These are phyloP conservation scores for Pollimyrus isidori DNA, from an alignment of 2,113 vertebrate genomes.

Conservation along the genomic window DNA sequence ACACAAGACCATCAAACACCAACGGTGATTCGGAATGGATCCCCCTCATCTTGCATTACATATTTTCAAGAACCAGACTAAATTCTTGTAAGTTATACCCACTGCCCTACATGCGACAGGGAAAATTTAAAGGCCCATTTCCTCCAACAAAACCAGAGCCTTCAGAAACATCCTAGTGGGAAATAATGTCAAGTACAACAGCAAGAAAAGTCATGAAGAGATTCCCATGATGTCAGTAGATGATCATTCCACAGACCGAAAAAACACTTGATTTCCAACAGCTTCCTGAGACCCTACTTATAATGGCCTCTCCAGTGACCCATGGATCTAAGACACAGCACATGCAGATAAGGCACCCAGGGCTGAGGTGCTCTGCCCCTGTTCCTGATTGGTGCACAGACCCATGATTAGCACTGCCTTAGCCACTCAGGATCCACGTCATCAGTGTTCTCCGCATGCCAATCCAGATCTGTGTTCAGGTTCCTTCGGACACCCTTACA, in stretches of 20 bases:
- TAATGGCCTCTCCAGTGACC: background rate
- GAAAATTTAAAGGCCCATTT: background rate
- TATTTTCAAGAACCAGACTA: background rate
- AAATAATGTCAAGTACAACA: background rate
- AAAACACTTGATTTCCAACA: background rate
- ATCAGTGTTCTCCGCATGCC: background rate
- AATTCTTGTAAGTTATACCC: background rate
- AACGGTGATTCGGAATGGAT: background rate
- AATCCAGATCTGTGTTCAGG: background rate
- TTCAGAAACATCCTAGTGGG: background rate
- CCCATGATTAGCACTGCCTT: background rate
- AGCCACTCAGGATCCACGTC: background rate
- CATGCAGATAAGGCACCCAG: background rate
- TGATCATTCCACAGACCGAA: background rate
- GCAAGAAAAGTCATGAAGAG: background rate
- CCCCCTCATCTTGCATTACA: background rate
- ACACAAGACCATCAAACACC: background rate
- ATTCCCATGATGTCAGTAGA: background rate
- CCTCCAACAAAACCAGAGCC: background rate
- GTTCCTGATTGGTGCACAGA: background rate
- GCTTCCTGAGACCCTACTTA: background rate
- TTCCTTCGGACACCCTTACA: background rate
- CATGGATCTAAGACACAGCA: background rate
- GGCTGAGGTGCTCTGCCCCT: background rate
- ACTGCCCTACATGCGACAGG: background rate